Evolutionary conservation across 2,797 vertebrate species (phyloP).

Genomic region (Takifugu rubripes): DNA sequence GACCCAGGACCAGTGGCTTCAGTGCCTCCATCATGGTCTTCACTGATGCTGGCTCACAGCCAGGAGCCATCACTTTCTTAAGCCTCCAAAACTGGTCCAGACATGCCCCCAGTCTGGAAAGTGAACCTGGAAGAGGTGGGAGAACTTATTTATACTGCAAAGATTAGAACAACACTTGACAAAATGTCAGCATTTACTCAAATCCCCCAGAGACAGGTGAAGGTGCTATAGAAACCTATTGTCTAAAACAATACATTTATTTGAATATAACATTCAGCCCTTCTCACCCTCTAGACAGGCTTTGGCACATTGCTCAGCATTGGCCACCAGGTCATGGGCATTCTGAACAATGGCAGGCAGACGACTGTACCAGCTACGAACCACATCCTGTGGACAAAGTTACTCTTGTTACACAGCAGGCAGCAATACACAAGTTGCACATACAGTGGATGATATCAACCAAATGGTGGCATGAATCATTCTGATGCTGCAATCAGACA

Average conservation of each 20-base stretch:
- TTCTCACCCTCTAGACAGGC: slow-evolving; percentile 82
- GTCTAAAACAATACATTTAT: too few species aligned
- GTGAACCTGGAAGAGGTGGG: slow-evolving; percentile 65
- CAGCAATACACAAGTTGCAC: background rate
- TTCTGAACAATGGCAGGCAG: slow-evolving; percentile 82
- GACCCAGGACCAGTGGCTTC: slow-evolving; percentile 81
- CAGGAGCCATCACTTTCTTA: slow-evolving; percentile 92
- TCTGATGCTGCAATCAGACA: background rate
- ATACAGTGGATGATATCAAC: background rate
- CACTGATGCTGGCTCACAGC: slow-evolving; percentile 86
- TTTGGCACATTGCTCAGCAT: slow-evolving; percentile 80
- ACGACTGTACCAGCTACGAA: slow-evolving; percentile 92
- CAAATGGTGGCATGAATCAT: too few species aligned
- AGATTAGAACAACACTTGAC: too few species aligned
- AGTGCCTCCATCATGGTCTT: slow-evolving; percentile 84
- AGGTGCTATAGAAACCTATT: too few species aligned
- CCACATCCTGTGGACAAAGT: slow-evolving; percentile 79
- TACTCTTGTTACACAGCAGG: background rate
- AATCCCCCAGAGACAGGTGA: too few species aligned
- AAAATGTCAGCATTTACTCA: too few species aligned
- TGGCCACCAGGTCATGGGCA: slow-evolving; percentile 77
- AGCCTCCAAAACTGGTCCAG: slow-evolving; percentile 88
- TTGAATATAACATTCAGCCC: too few species aligned
- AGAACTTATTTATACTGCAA: too few species aligned
- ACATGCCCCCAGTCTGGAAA: slow-evolving; percentile 78